A percentile compares a stretch with the other conserved stretches of the same genome.
phyloP scores from a whole-genome alignment of 2,888 invertebrate genomes.

The Monopis laevigella region DNA sequence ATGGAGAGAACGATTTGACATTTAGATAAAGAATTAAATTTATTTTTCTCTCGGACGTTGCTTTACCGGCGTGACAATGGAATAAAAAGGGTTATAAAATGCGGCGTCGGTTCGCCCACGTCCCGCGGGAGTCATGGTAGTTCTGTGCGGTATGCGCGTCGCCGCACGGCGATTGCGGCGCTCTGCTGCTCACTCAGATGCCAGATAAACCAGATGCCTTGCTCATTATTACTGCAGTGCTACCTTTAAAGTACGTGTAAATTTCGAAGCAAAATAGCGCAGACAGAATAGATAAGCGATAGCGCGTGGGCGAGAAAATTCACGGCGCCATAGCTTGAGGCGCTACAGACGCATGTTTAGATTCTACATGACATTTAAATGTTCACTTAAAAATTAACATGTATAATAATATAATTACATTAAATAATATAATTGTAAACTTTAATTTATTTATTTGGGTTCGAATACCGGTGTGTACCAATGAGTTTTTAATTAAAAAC shows the following conservation, averaged over 20 bases:
- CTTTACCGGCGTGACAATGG: slow-evolving; percentile 59
- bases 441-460: too few relatives aligned
- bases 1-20: slow-evolving; percentile 66
- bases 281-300: slow-evolving; percentile 37
- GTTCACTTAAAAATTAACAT: not conserved
- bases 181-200: slow-evolving; percentile 24
- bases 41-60: slow-evolving; percentile 58
- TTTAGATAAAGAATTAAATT: slow-evolving; percentile 66
- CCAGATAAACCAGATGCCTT: slow-evolving; percentile 56
- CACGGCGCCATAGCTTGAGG: slow-evolving; percentile 36
- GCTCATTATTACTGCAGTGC: slow-evolving; percentile 46
- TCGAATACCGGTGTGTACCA: too few relatives aligned
- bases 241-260: slow-evolving; percentile 59
- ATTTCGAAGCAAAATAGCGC: slow-evolving; percentile 57
- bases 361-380: not conserved
- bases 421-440: too few relatives aligned
- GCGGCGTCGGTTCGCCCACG: slow-evolving; percentile 55
- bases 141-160: slow-evolving; percentile 26
- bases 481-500: too few relatives aligned
- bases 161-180: not conserved
- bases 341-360: slow-evolving; percentile 23
- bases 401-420: too few relatives aligned
- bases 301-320: slow-evolving; percentile 46
- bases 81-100: slow-evolving; percentile 66
- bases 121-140: slow-evolving; percentile 41